Evolutionary conservation across 2,113 vertebrate species (phyloP).

Genomic region (Lycaon pictus): DNA sequence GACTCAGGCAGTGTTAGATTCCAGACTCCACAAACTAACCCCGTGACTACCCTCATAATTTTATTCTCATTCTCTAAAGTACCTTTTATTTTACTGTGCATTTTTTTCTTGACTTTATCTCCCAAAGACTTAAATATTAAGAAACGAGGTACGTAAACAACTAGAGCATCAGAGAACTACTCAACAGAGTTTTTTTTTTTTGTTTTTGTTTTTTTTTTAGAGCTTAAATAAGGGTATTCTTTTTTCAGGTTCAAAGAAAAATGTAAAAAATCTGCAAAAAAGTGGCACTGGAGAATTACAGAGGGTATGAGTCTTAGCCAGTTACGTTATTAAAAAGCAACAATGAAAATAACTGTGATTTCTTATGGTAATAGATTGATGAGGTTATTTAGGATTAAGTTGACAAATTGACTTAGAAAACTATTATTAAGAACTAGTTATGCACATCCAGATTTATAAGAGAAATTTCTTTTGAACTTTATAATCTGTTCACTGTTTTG

Average conservation of each 20-base stretch:
- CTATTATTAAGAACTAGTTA: background rate
- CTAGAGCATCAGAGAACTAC: background rate
- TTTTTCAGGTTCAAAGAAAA: constrained; percentile 13
- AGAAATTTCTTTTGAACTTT: constrained; percentile 18
- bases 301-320: background rate
- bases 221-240: background rate
- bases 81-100: background rate
- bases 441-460: background rate
- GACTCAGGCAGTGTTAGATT: background rate
- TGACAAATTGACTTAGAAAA: background rate
- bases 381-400: background rate
- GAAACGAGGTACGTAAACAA: background rate
- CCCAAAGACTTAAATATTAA: background rate
- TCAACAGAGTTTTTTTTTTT: background rate
- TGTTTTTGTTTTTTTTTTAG: background rate
- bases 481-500: background rate
- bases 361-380: background rate
- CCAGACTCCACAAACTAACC: background rate
- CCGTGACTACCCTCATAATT: background rate
- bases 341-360: background rate
- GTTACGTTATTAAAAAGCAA: background rate
- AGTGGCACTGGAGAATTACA: background rate
- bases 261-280: constrained; percentile 6
- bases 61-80: background rate
- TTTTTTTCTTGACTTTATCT: background rate